Conservation (phyloP, 2,113 vertebrate genomes). For the Platycercus adscitus region DNA sequence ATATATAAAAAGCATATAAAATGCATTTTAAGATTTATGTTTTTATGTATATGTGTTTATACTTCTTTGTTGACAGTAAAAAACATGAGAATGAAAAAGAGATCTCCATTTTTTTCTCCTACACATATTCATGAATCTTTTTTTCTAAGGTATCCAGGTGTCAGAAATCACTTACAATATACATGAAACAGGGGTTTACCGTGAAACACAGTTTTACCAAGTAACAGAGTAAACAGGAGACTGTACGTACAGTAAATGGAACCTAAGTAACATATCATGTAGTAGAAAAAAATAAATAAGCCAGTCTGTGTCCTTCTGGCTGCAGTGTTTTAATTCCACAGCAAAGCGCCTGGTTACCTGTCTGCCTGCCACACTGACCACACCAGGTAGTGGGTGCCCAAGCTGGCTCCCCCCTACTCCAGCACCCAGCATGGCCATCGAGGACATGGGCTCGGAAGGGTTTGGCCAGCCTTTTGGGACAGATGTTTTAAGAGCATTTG, state of each 20-base stretch:
- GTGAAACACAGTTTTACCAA: background rate
- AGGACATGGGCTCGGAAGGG: background rate
- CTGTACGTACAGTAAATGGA: background rate
- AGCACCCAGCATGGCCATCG: rapidly evolving
- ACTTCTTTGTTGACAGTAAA: constrained; percentile 2
- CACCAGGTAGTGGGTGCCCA: background rate
- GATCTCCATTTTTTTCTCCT: background rate
- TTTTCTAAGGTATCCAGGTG: background rate
- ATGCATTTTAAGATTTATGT: background rate
- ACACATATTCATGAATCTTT: background rate
- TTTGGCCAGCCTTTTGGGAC: background rate
- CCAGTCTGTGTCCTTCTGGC: background rate
- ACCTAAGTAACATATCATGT: background rate
- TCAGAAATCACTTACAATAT: constrained; percentile 34
- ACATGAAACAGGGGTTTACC: background rate
- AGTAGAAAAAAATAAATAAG: background rate
- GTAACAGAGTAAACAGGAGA: background rate
- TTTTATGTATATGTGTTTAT: background rate
- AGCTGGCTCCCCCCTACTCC: background rate
- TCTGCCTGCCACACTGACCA: background rate
- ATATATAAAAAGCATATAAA: constrained; percentile 40
- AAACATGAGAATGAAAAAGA: background rate
- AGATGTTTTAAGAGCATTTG: background rate
- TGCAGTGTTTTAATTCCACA: background rate
- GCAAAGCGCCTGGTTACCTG: background rate